phyloP scores from a whole-genome alignment of 2,113 vertebrate species.

The Misgurnus mizolepis region DNA sequence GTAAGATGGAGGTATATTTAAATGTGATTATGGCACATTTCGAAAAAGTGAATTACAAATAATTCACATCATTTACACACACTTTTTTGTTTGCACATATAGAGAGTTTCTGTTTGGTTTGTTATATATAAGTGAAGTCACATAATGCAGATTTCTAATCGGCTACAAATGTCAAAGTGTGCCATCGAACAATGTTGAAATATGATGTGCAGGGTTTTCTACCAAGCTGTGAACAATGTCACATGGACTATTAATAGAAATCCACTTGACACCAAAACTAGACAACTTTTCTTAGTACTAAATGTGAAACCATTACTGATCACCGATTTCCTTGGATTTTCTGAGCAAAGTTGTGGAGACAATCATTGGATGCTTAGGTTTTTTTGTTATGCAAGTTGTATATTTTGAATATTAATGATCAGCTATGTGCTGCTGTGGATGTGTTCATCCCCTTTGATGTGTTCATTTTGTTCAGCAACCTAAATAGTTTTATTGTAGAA shows the following conservation, averaged over 20 bases:
- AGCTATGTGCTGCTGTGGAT: slow-evolving; percentile 50
- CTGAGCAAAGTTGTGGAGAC: slow-evolving; percentile 57
- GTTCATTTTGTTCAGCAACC: slow-evolving; percentile 39
- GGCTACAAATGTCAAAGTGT: slow-evolving; percentile 15
- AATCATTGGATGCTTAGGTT: slow-evolving; percentile 35
- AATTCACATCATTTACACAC: slow-evolving; percentile 53
- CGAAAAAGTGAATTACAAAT: slow-evolving; percentile 66
- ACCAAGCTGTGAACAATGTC: slow-evolving; percentile 53
- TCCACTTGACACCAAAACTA: slow-evolving; percentile 8
- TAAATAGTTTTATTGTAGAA: slow-evolving; percentile 19
- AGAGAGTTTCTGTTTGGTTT: slow-evolving; percentile 69
- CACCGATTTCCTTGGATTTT: not conserved
- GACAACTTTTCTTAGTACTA: slow-evolving; percentile 3
- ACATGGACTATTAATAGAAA: slow-evolving; percentile 54
- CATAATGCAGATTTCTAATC: slow-evolving; percentile 41
- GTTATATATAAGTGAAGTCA: slow-evolving; percentile 53
- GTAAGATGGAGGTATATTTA: not conserved
- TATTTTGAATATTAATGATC: slow-evolving; percentile 53
- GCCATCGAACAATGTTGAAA: slow-evolving; percentile 30
- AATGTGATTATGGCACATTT: slow-evolving; percentile 20
- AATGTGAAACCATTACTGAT: not conserved
- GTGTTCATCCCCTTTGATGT: slow-evolving; percentile 46
- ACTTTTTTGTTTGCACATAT: not conserved
- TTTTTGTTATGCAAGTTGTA: slow-evolving; percentile 53
- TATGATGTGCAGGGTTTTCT: slow-evolving; percentile 14